Evolutionary conservation across 1,140 invertebrate genomes (phyloP).

Genomic region (Physella acuta): DNA sequence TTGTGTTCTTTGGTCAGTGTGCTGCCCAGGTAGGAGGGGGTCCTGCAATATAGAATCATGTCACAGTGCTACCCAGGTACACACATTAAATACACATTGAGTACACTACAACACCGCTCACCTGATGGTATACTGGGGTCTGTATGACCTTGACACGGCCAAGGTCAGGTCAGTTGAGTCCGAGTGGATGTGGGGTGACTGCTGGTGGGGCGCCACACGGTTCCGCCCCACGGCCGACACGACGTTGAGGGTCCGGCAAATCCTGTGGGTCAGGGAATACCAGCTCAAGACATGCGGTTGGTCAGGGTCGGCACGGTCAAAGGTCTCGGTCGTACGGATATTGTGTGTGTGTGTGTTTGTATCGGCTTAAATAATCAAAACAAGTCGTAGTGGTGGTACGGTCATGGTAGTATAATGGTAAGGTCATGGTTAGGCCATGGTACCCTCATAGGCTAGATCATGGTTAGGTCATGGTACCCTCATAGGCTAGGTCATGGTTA

Average conservation of each 20-base stretch:
- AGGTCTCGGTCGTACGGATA: too few species aligned
- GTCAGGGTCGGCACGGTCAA: too few species aligned
- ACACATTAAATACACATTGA: not conserved
- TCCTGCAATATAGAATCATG: not conserved
- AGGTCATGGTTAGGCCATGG: too few species aligned
- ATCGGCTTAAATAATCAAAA: too few species aligned
- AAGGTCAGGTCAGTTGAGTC: slow-evolving; percentile 11
- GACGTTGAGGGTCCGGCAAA: slow-evolving; percentile 11
- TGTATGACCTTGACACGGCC: not conserved
- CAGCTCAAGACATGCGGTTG: too few species aligned
- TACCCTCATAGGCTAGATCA: too few species aligned
- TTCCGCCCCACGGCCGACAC: slow-evolving; percentile 7
- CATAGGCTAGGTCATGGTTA: too few species aligned
- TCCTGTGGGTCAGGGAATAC: not conserved
- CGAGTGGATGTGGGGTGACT: slow-evolving; percentile 4
- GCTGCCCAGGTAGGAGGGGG: not conserved
- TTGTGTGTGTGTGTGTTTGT: too few species aligned
- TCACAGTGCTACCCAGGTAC: not conserved
- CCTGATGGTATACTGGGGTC: slow-evolving; percentile 12
- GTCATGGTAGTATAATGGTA: too few species aligned
- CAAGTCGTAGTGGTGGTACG: too few species aligned
- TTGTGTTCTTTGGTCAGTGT: not conserved
- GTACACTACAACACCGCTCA: not conserved
- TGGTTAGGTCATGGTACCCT: too few species aligned
- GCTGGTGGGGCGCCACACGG: not conserved